Base-by-base conservation (phyloP, 2,888 invertebrate species). In the Spisula solida region DNA sequence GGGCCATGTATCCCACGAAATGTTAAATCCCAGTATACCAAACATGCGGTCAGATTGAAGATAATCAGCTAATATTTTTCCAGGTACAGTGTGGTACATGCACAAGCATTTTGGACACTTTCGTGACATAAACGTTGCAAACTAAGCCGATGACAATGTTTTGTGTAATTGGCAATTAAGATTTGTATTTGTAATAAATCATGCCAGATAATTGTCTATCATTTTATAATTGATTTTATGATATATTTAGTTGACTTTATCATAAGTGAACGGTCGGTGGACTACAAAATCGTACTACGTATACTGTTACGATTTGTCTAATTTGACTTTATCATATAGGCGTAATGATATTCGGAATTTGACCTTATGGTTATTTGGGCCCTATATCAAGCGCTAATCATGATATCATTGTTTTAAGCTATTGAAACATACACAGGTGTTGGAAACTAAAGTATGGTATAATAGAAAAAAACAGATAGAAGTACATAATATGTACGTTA, bases 371-470 rank as follows among this genome's bases (percentile, higher is more conserved):
- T 66, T 60, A 60, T 82, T 66, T 25, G 60, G 66, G 82, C 25
- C 41, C 82, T 82, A 47, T 82, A 82, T 82, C 82, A 66, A 41
- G 47, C 25, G 4, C n/a, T 82, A 82, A 82, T 82, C 82, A 66
- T 66, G 25, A 14, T 25, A 66, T 34, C 41, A 82, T 66, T 66
- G 66, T 66, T 56, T 66, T 34, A 66, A 66, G 34, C 34, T 18
- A 75, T 75, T 75, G 75, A 75, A 75, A 75, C 14, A 1, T 34
- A 31, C 31, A 6, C 75, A 75, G 75, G 75, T 75, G 75, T 18
- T 75, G 25, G 75, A 12, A 31, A 66, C 60, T 66, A 25, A 66
- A 66, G 25, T 25, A 66, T 66, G 60, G 60, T 25, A 25, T 25
- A 66, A n/a, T 25, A 66, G 60, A 66, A 66, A 66, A 66, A 66